phyloP scores from a whole-genome alignment of 2,888 invertebrate genomes.

The Camponotus fellah region DNA sequence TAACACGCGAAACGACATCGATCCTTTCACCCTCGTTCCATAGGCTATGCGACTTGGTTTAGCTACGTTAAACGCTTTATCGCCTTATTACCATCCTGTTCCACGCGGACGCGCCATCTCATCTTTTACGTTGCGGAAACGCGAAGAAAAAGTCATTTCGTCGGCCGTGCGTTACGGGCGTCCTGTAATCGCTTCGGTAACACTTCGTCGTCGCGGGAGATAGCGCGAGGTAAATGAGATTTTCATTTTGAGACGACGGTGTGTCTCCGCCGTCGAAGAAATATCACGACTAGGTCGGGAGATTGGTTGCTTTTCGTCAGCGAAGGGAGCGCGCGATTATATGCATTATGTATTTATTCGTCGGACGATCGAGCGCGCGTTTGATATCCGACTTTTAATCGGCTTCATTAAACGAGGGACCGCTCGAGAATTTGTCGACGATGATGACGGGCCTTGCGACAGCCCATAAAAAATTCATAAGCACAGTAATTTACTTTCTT shows the following conservation, averaged over 20 bases:
- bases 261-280: background rate
- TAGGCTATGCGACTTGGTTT: background rate
- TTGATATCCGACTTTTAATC: conserved; percentile 51
- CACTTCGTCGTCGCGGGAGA: conserved; percentile 2
- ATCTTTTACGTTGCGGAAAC: conserved; percentile 31
- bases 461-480: conserved; percentile 51
- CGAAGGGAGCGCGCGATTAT: conserved; percentile 5
- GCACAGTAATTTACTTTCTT: conserved; percentile 54
- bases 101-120: conserved; percentile 25
- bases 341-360: conserved; percentile 43
- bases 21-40: conserved; percentile 1
- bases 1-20: conserved; percentile 32
- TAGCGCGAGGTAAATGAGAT: conserved; percentile 37
- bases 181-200: conserved; percentile 25
- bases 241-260: conserved; percentile 13
- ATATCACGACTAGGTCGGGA: background rate
- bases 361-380: conserved; percentile 36
- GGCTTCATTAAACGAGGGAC: conserved; percentile 29
- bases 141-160: conserved; percentile 41
- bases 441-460: conserved; percentile 49
- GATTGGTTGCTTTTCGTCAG: conserved; percentile 4
- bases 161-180: conserved; percentile 5
- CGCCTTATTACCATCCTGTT: conserved; percentile 45
- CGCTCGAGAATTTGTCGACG: conserved; percentile 52
- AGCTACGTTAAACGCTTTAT: conserved; percentile 29